Evolutionary conservation across 2,113 vertebrate species (phyloP).

Genomic region (Tychaedon coryphoeus): DNA sequence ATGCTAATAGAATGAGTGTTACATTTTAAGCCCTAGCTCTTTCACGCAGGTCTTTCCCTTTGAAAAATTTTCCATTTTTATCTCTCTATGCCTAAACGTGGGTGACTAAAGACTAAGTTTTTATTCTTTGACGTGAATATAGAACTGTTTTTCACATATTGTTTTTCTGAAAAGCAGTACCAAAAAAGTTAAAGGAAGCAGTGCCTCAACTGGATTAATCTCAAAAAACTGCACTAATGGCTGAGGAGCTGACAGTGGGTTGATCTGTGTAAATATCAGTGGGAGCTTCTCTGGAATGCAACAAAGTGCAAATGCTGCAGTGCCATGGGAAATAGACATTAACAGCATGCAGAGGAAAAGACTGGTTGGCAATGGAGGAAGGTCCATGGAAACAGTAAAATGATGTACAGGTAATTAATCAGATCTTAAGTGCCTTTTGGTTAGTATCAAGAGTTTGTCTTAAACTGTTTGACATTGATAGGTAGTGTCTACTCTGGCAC

Average conservation of each 20-base stretch:
- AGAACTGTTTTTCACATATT: background rate
- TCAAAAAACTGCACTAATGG: background rate
- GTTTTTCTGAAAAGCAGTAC: background rate
- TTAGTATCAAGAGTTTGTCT: background rate
- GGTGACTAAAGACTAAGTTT: background rate
- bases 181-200: background rate
- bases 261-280: background rate
- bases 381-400: background rate
- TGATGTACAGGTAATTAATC: background rate
- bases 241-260: background rate
- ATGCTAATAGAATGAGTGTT: background rate
- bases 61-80: background rate
- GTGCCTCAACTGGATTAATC: background rate
- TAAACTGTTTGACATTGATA: accelerated
- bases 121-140: background rate
- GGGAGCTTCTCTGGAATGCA: background rate
- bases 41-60: background rate
- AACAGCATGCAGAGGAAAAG: background rate
- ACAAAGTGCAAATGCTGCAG: background rate
- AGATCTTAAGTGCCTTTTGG: background rate
- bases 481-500: background rate
- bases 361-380: background rate
- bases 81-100: background rate
- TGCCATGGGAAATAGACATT: background rate
- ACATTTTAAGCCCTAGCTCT: background rate